Evolutionary conservation across 2,888 invertebrate species (phyloP), one percentile per base, ranked within the genome.

Genomic region (Drosophila mimetica): DNA sequence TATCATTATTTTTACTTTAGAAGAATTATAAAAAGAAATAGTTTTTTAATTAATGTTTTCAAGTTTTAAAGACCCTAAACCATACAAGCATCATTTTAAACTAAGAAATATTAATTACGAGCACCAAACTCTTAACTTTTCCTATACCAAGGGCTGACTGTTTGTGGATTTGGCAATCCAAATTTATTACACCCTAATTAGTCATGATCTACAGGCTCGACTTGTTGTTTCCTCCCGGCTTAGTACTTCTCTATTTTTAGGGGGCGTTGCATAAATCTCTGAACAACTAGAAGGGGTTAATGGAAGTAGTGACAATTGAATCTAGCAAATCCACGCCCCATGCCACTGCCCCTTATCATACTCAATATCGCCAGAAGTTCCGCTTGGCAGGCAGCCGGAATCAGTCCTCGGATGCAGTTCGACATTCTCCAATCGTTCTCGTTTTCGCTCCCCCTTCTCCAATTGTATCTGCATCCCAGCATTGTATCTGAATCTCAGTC

Each of bases 371-470:
- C 63, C 34, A 64, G 60, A 76, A 76, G 85, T 84, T 86, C 75
- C 75, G 76, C 74, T 78, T 64, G 70, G 59, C 60, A 65, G 64
- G 52, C 79, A 72, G 82, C 82, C 80, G 80, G 80, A 85, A 78
- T 80, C 65, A 76, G 48, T 71, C 48, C 67, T 60, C 71, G 71
- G 71, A 72, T 72, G 64, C 72, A 51, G 42, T 47, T 64, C 72
- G 72, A 71, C 74, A 58, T 54, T 58, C 61, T 51, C 61, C 71
- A 53, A 61, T 70, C 69, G 71, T 48, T 67, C 67, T 67, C 55
- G 46, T 59, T 20, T 59, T 37, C 25, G 52, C 44, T 18, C 18
- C 54, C 55, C 25, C 41, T 53, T 72, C 46, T 30, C 32, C 44
- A 53, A 37, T 13, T 51, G 39, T 32, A 16, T 54, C 30, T 48